A percentile compares a stretch with the other conserved stretches of the same genome.
phyloP scores from a whole-genome alignment of 2,888 invertebrate genomes.

The Abscondita cerata region DNA sequence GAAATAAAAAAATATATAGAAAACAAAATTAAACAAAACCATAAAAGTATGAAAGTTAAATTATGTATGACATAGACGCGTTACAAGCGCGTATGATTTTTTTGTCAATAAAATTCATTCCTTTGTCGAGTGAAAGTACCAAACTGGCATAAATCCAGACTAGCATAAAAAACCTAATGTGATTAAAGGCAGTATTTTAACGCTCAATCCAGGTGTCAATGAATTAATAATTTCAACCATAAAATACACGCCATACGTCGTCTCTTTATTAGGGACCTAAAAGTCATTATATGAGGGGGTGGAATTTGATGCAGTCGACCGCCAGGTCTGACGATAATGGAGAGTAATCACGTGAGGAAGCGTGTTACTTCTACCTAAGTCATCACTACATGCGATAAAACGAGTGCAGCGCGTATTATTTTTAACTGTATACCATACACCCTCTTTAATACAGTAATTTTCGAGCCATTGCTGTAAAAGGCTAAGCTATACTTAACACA shows the following conservation, averaged over 20 bases:
- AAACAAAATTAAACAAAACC: no score
- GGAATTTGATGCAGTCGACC: slow-evolving; percentile 29
- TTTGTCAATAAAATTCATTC: no score
- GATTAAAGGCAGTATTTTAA: not conserved
- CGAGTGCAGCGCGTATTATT: slow-evolving; percentile 25
- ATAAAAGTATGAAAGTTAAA: no score
- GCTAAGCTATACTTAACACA: not conserved
- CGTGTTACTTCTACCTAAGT: slow-evolving; percentile 35
- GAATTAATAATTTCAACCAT: slow-evolving; percentile 27
- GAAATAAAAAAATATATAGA: no score
- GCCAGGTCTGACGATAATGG: slow-evolving; percentile 37
- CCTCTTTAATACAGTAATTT: slow-evolving; percentile 6
- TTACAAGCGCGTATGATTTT: no score
- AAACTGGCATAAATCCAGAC: no score
- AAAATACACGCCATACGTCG: slow-evolving; percentile 25
- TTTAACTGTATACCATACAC: slow-evolving; percentile 16
- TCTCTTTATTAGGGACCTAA: slow-evolving; percentile 22
- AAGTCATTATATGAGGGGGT: slow-evolving; percentile 27
- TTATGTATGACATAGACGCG: no score
- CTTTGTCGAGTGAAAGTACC: no score
- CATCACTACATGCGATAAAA: slow-evolving; percentile 29
- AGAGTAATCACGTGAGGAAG: slow-evolving; percentile 35
- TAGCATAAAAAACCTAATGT: no score
- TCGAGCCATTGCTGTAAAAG: not conserved
- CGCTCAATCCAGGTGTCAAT: slow-evolving; percentile 24